Percentiles rank a stretch among this genome's conserved stretches.
Conservation (phyloP, 35 echinoderm and acorn worm genomes). For the Heliocidaris tuberculata region DNA sequence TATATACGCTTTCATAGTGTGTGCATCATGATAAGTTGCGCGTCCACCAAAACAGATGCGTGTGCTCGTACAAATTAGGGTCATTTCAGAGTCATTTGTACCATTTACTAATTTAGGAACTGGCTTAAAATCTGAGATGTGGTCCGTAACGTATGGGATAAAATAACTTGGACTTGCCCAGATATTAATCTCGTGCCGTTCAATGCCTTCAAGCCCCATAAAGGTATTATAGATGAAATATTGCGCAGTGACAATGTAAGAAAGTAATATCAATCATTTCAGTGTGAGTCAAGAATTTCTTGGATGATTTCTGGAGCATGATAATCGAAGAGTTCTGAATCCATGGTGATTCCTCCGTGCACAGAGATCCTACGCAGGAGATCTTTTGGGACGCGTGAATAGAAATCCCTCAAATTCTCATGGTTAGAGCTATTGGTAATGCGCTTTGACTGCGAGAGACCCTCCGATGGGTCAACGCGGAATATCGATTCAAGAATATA, state of each 20-base stretch:
- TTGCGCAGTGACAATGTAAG: not conserved
- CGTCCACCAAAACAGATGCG: no score
- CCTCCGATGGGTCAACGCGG: not conserved
- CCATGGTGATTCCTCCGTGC: not conserved
- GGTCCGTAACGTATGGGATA: no score
- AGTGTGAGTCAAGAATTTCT: not conserved
- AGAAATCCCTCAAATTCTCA: not conserved
- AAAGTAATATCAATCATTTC: no score
- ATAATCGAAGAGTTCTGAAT: constrained; percentile 9
- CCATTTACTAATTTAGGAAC: no score
- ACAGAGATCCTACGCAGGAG: not conserved
- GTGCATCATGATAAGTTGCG: no score
- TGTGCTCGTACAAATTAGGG: no score
- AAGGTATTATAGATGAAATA: not conserved
- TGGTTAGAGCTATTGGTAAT: not conserved
- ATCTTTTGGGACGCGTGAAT: not conserved
- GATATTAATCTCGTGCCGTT: no score
- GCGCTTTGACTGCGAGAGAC: not conserved
- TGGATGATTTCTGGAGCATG: not conserved
- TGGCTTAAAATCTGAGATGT: no score
- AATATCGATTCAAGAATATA: not conserved
- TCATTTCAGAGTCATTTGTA: no score
- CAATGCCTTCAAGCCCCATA: not conserved
- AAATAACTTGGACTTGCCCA: no score
- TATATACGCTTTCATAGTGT: no score